Evolutionary conservation across 2,797 vertebrate genomes (phyloP).

Genomic region (Ceyx erithaca): DNA sequence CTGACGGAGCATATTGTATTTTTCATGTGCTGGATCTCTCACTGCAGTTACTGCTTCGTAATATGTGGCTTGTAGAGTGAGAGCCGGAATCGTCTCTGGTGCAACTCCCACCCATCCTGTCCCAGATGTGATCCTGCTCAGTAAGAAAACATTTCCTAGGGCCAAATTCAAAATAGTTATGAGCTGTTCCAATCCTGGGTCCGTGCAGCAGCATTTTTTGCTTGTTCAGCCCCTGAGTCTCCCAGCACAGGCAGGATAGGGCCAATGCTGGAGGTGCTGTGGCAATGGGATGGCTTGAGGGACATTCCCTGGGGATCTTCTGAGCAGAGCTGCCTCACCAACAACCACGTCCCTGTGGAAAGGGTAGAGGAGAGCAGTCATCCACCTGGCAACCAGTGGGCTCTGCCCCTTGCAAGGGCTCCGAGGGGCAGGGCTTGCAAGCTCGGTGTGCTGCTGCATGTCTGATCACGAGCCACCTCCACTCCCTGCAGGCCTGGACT

Average conservation of each 20-base stretch:
- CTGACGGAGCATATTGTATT: neutral
- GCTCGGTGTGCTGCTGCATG: fast-evolving
- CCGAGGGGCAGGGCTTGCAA: fast-evolving
- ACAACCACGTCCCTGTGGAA: fast-evolving
- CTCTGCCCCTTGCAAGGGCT: neutral
- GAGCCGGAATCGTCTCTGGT: neutral
- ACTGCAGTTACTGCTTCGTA: neutral
- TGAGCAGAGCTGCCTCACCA: neutral
- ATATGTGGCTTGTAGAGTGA: neutral
- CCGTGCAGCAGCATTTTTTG: neutral
- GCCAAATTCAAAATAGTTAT: neutral
- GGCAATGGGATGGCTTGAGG: fast-evolving
- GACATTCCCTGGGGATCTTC: neutral
- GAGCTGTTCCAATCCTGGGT: neutral
- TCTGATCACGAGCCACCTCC: neutral
- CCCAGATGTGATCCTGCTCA: neutral
- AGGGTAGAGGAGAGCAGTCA: neutral
- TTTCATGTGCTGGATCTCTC: neutral
- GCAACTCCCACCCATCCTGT: neutral
- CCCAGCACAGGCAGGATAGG: neutral
- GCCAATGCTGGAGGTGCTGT: fast-evolving
- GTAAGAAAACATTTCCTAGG: neutral
- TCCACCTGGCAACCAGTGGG: fast-evolving
- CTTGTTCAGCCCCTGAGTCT: neutral
- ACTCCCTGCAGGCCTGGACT: slow-evolving; percentile 50